Evolutionary conservation across 2,888 invertebrate species (phyloP).

Genomic region (Dichetophora obliterata): DNA sequence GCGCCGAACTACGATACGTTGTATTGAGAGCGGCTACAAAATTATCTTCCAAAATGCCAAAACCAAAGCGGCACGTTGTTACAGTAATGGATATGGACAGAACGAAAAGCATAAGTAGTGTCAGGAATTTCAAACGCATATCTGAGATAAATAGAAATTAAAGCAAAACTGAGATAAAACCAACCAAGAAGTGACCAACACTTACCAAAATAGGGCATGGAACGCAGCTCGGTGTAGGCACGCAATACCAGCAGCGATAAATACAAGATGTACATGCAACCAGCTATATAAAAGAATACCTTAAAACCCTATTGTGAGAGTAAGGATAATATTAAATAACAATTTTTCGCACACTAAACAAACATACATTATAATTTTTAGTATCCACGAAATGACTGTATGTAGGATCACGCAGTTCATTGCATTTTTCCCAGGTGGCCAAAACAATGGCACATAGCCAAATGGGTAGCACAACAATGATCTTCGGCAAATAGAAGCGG

Average conservation of each 20-base stretch:
- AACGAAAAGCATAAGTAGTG: slow-evolving; percentile 86
- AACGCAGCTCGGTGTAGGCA: slow-evolving; percentile 93
- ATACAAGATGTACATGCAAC: slow-evolving; percentile 88
- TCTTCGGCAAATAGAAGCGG: slow-evolving; percentile 92
- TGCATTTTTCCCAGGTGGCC: slow-evolving; percentile 91
- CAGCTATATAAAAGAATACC: slow-evolving; percentile 89
- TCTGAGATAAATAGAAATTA: slow-evolving; percentile 72
- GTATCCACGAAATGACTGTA: slow-evolving; percentile 91
- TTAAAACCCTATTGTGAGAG: slow-evolving; percentile 82
- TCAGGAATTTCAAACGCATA: slow-evolving; percentile 90
- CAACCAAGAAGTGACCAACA: slow-evolving; percentile 38
- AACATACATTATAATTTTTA: slow-evolving; percentile 83
- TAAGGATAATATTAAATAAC: slow-evolving; percentile 4
- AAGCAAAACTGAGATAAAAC: neutral
- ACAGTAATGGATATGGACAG: slow-evolving; percentile 81
- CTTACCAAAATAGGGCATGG: slow-evolving; percentile 98
- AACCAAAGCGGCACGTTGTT: slow-evolving; percentile 87
- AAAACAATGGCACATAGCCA: slow-evolving; percentile 90
- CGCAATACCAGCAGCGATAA: slow-evolving; percentile 85
- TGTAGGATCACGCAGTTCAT: slow-evolving; percentile 90
- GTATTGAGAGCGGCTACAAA: slow-evolving; percentile 91
- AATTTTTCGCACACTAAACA: neutral
- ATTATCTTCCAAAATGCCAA: slow-evolving; percentile 91
- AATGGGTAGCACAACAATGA: slow-evolving; percentile 86
- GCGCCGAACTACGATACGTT: slow-evolving; percentile 91